phyloP scores from a whole-genome alignment of 1,140 invertebrate species.

The Drosophila paulistorum region DNA sequence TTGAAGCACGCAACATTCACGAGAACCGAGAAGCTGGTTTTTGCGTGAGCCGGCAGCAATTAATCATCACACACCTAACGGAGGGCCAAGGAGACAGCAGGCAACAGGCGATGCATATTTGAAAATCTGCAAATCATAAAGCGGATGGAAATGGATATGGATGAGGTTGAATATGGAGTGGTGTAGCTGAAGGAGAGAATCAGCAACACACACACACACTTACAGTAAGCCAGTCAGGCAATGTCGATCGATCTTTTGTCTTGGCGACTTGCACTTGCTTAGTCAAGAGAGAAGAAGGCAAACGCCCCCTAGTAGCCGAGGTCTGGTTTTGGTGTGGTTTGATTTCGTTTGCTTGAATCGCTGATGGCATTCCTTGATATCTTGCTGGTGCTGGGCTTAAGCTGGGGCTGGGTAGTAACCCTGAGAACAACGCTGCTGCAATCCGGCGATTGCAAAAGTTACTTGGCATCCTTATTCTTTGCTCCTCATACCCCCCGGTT shows the following conservation, averaged over 20 bases:
- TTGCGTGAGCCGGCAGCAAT: conserved; percentile 74
- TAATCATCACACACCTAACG: conserved; percentile 78
- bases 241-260: conserved; percentile 21
- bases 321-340: conserved; percentile 22
- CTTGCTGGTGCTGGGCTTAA: conserved; percentile 24
- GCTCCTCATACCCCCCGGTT: background rate
- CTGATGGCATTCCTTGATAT: conserved; percentile 76
- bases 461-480: background rate
- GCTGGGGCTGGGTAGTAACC: conserved; percentile 23
- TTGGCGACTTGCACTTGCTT: conserved; percentile 17
- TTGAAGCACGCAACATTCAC: conserved; percentile 48
- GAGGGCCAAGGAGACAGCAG: conserved; percentile 31
- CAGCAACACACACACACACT: background rate
- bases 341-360: conserved; percentile 63
- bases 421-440: conserved; percentile 66
- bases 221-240: background rate
- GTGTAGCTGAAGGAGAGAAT: conserved; percentile 10
- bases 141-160: conserved; percentile 46
- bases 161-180: conserved; percentile 24
- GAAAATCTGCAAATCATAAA: conserved; percentile 80
- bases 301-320: conserved; percentile 9
- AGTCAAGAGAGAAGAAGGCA: conserved; percentile 11
- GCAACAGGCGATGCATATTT: conserved; percentile 78
- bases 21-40: conserved; percentile 34
- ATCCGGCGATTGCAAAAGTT: conserved; percentile 8